Conservation (phyloP, 2,888 invertebrate genomes). For the Eulithis testata region DNA sequence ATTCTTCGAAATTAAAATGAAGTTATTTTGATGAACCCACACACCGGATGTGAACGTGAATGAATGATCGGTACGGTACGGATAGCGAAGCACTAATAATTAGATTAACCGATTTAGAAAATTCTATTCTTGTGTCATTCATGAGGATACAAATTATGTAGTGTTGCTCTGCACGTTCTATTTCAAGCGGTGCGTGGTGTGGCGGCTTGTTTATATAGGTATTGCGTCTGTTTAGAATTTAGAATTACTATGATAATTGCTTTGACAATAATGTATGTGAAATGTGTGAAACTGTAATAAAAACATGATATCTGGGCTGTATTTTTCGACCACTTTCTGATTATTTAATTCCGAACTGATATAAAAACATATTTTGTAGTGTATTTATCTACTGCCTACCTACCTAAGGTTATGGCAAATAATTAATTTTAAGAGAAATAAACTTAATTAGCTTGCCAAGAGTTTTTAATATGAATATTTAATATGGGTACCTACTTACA, state of each 20-base stretch:
- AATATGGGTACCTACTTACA: no score
- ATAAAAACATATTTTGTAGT: no score
- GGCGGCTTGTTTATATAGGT: conserved; percentile 59
- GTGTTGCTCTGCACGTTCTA: conserved; percentile 50
- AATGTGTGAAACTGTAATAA: not conserved
- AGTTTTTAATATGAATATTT: no score
- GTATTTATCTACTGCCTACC: no score
- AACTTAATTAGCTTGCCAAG: no score
- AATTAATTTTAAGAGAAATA: no score
- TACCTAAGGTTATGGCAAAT: no score
- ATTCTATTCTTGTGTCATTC: conserved; percentile 65
- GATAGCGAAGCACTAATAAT: conserved; percentile 51
- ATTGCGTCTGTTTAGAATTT: conserved; percentile 46
- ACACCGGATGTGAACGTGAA: conserved; percentile 31
- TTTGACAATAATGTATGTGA: conserved; percentile 47
- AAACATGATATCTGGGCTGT: no score
- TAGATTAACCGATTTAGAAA: conserved; percentile 59
- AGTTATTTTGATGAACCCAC: not conserved
- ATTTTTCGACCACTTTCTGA: no score
- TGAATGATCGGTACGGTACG: conserved; percentile 44
- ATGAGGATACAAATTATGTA: conserved; percentile 48
- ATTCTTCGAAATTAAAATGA: not conserved
- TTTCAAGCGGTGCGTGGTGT: conserved; percentile 52
- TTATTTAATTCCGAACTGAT: no score
- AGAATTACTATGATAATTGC: conserved; percentile 59